Evolutionary conservation across 1,140 invertebrate genomes (phyloP).

Genomic region (Mycetomoellerius zeteki): DNA sequence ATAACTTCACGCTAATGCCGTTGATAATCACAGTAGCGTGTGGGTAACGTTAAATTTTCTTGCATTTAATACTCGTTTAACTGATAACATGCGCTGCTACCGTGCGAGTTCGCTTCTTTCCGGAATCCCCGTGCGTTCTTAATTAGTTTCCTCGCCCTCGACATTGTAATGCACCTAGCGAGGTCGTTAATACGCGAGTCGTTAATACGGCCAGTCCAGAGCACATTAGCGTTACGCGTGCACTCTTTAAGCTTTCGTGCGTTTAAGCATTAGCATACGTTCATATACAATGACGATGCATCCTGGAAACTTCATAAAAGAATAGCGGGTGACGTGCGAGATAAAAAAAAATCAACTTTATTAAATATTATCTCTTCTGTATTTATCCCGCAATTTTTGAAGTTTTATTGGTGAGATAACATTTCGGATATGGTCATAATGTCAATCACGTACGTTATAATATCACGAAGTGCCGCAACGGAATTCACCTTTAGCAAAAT

Average conservation of each 20-base stretch:
- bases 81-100: conserved; percentile 45
- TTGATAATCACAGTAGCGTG: conserved; percentile 19
- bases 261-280: conserved; percentile 57
- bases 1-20: conserved; percentile 67
- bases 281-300: conserved; percentile 42
- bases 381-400: not conserved
- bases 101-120: conserved; percentile 52
- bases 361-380: not conserved
- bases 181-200: conserved; percentile 68
- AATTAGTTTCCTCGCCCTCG: conserved; percentile 73
- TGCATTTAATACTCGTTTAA: conserved; percentile 42
- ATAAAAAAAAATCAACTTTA: not conserved
- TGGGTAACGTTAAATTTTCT: conserved; percentile 22
- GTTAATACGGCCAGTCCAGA: conserved; percentile 57
- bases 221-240: conserved; percentile 63
- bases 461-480: conserved; percentile 42
- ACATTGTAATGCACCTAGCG: conserved; percentile 70
- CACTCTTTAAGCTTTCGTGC: conserved; percentile 61
- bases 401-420: conserved; percentile 27
- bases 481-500: conserved; percentile 32
- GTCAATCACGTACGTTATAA: conserved; percentile 16
- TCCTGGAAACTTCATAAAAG: not conserved
- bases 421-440: conserved; percentile 18
- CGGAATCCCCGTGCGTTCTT: conserved; percentile 67
- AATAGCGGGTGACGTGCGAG: not conserved